Percentiles rank a stretch among this genome's conserved stretches.
Conservation (phyloP, 2,113 vertebrate species). For the Himantopus leucocephalus region DNA sequence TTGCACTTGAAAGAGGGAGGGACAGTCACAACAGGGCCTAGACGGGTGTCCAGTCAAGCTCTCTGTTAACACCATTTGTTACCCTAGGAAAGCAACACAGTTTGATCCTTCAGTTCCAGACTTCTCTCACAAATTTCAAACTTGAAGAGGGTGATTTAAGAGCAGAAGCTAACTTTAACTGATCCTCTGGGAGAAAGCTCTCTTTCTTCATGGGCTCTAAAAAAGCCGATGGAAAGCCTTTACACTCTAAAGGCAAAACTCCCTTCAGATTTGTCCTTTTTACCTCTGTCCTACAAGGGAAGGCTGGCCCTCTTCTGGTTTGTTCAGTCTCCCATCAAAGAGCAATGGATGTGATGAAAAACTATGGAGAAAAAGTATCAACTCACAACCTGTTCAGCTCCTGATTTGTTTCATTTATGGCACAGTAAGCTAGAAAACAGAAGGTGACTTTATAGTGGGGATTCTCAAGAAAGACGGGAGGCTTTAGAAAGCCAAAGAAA, state of each 20-base stretch:
- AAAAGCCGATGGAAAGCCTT: background rate
- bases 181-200: background rate
- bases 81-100: background rate
- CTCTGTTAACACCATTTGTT: background rate
- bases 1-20: background rate
- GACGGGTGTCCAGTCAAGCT: background rate
- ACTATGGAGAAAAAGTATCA: background rate
- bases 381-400: background rate
- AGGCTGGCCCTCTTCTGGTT: background rate
- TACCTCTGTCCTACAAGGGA: background rate
- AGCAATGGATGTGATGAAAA: background rate
- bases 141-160: background rate
- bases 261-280: background rate
- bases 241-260: background rate
- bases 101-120: background rate
- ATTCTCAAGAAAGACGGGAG: background rate
- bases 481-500: background rate
- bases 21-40: background rate
- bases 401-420: background rate
- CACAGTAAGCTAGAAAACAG: background rate
- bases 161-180: background rate
- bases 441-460: background rate
- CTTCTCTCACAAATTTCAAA: background rate
- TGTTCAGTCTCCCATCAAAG: background rate
- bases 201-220: background rate